Conservation (phyloP, 2,888 invertebrate species). For the Eilema depressum region DNA sequence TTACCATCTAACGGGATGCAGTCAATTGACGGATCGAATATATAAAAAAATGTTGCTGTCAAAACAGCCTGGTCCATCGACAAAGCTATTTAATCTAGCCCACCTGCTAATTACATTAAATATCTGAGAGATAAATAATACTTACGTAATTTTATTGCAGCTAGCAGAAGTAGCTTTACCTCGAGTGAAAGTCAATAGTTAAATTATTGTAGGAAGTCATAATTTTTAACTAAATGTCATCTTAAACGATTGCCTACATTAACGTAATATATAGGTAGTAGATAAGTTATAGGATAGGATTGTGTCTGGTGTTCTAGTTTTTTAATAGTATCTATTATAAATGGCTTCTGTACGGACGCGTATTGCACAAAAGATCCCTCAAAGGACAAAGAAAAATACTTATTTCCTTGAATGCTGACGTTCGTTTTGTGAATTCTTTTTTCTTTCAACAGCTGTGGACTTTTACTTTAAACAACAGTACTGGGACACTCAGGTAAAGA, state of each 20-base stretch:
- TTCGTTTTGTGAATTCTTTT: neutral
- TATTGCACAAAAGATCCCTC: neutral
- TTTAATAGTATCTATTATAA: no score
- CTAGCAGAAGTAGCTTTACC: neutral
- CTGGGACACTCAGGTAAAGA: neutral
- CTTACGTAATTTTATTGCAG: neutral
- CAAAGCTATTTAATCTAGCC: no score
- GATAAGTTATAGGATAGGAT: no score
- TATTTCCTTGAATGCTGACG: neutral
- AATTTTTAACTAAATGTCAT: neutral
- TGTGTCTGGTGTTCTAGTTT: no score
- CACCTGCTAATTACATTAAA: neutral
- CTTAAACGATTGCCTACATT: neutral
- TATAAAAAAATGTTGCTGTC: no score
- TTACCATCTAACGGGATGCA: no score
- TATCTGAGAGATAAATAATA: slow-evolving; percentile 1
- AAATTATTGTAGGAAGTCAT: neutral
- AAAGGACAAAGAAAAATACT: slow-evolving; percentile 7
- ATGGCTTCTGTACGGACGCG: neutral
- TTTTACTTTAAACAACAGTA: neutral
- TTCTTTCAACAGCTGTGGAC: neutral
- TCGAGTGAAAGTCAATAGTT: neutral
- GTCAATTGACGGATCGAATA: no score
- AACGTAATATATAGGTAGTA: neutral
- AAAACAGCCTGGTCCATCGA: no score